Base-by-base conservation (phyloP, 2,888 invertebrate species). In the Eilema griseolum region DNA sequence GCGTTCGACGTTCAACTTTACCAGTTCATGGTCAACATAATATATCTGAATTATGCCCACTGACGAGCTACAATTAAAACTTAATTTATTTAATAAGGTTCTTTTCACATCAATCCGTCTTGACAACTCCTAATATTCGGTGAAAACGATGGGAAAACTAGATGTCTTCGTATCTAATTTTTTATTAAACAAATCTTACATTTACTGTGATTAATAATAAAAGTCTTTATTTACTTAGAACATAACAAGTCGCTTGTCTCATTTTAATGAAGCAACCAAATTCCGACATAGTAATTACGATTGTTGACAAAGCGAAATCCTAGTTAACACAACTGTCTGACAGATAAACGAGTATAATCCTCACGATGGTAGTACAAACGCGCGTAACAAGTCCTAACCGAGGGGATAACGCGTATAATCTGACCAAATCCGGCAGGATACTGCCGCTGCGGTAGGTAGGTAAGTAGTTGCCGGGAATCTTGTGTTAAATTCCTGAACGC, bases 361-460 rank as follows among this genome's bases (percentile, higher is more conserved):
- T 81, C 24, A 33, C 41, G 41, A 23, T 57, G 23, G 14, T 56
- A 66, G 57, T 37, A 84, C 84, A 85, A 88, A 82, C 83, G 83
- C 79, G 80, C 82, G 69, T 66, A 65, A 76, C 74, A 70, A 77
- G 76, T 77, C 75, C 75, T 81, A 80, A 74, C 78, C 71, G 71
- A 57, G 63, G 31, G 83, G 82, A 77, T 82, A 78, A 77, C 69
- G 75, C 74, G 68, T 46, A 79, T 88, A 88, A 89, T 88, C 89
- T 80, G 83, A 83, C 82, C 82, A 88, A 92, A 92, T 90, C 92
- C 88, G 79, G 83, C 85, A 84, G 87, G 89, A 88, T 86, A 83
- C 82, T 73, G 86, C 84, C 90, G 81, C 86, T 93, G 94, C 93
- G 93, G 94, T 94, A 93, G 94, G 94, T 93, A 87, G 94, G 94